Evolutionary conservation across 2,113 vertebrate genomes (phyloP).

Genomic region (Peromyscus leucopus): DNA sequence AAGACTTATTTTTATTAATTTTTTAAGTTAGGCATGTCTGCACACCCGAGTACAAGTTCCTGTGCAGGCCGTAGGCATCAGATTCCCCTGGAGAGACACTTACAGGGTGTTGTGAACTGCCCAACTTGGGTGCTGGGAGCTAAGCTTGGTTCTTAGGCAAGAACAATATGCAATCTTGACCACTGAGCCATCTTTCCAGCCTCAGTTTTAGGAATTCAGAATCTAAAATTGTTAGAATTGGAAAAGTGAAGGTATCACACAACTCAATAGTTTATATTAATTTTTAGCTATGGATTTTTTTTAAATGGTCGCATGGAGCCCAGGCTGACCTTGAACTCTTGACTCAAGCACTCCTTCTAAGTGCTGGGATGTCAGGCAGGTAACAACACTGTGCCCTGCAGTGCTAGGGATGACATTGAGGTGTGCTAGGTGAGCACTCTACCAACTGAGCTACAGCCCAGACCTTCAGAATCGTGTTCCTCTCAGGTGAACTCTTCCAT

Average conservation of each 20-base stretch:
- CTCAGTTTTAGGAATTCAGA: not conserved
- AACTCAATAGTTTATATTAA: not conserved
- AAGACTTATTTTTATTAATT: not conserved
- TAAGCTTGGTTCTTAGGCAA: not conserved
- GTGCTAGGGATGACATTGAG: not conserved
- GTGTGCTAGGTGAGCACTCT: not conserved
- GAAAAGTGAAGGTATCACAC: not conserved
- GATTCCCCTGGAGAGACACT: not conserved
- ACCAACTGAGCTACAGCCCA: not conserved
- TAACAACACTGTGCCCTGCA: not conserved
- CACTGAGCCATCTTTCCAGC: not conserved
- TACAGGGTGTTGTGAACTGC: not conserved
- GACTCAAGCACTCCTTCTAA: not conserved
- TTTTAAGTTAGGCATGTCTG: not conserved
- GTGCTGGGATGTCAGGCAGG: not conserved
- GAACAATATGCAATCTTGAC: not conserved
- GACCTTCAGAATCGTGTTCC: not conserved
- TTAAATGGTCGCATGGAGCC: not conserved
- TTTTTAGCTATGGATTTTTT: not conserved
- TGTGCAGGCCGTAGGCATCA: not conserved
- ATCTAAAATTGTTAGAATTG: conserved; percentile 19
- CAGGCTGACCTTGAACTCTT: not conserved
- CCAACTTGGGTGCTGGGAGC: not conserved
- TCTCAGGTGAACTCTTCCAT: not conserved
- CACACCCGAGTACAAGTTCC: not conserved